Percentiles rank a stretch among this genome's conserved stretches.
Evolutionary conservation across 2,113 vertebrate species (phyloP).

Genomic region (Megaceryle torquata): DNA sequence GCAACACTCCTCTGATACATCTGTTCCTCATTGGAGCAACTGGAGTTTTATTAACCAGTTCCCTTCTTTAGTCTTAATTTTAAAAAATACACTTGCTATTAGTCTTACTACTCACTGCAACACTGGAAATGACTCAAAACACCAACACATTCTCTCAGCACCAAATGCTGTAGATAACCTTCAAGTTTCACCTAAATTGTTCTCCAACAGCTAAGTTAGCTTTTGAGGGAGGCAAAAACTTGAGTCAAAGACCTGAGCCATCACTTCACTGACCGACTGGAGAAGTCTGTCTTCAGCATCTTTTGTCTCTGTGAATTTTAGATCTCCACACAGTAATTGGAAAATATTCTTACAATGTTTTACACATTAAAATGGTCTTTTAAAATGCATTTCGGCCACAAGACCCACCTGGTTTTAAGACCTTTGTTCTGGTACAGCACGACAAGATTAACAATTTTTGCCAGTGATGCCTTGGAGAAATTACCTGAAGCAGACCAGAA

Average conservation of each 20-base stretch:
- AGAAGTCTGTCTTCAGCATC: fast-evolving
- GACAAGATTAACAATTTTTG: not conserved
- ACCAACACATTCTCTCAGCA: no score
- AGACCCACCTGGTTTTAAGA: not conserved
- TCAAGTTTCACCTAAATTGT: not conserved
- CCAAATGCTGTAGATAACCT: not conserved
- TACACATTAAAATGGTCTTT: not conserved
- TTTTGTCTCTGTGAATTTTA: not conserved
- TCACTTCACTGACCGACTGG: not conserved
- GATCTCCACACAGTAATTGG: fast-evolving
- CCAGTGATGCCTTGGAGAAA: not conserved
- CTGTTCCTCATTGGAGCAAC: not conserved
- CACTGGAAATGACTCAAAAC: fast-evolving
- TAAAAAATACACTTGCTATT: not conserved
- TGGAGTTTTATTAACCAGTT: not conserved
- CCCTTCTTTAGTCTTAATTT: not conserved
- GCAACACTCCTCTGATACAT: not conserved
- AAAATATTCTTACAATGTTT: not conserved
- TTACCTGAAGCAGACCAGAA: not conserved
- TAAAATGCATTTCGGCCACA: no score
- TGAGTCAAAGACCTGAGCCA: not conserved
- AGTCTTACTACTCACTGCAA: no score
- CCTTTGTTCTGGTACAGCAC: not conserved
- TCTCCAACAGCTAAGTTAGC: not conserved
- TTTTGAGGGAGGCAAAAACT: not conserved